Conservation (phyloP, 2,888 invertebrate genomes). For the Phanerotoma sp. region DNA sequence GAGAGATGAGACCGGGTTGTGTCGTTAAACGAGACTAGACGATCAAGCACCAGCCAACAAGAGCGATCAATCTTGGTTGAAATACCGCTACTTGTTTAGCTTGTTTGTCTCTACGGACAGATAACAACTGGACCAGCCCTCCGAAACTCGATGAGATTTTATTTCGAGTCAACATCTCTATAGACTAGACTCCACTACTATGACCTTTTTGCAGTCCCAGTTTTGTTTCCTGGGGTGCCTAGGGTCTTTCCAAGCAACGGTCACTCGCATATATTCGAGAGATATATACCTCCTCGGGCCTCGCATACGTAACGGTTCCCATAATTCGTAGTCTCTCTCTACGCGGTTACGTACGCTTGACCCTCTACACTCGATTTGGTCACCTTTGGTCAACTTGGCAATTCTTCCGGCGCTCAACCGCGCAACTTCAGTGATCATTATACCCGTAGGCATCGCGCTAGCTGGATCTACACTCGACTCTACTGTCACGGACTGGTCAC, state of each 20-base stretch:
- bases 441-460: slow-evolving; percentile 1
- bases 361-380: slow-evolving; percentile 29
- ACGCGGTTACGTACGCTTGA: slow-evolving; percentile 29
- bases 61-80: slow-evolving; percentile 49
- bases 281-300: slow-evolving; percentile 8
- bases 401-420: slow-evolving; percentile 16
- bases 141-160: slow-evolving; percentile 19
- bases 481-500: slow-evolving; percentile 32
- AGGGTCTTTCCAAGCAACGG: slow-evolving; percentile 1
- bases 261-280: background rate
- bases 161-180: slow-evolving; percentile 14
- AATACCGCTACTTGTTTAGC: slow-evolving; percentile 43
- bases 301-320: slow-evolving; percentile 24
- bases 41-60: slow-evolving; percentile 29
- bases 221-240: too few relatives aligned
- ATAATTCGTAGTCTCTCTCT: slow-evolving; percentile 27
- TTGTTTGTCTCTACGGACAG: slow-evolving; percentile 47
- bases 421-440: slow-evolving; percentile 19
- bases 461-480: slow-evolving; percentile 5
- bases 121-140: slow-evolving; percentile 34
- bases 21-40: slow-evolving; percentile 27
- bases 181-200: too few relatives aligned
- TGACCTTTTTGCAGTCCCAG: background rate
- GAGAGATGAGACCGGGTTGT: slow-evolving; percentile 21
- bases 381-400: slow-evolving; percentile 28